Conservation (phyloP, 2,888 invertebrate genomes). For the Bombyx huttoni region DNA sequence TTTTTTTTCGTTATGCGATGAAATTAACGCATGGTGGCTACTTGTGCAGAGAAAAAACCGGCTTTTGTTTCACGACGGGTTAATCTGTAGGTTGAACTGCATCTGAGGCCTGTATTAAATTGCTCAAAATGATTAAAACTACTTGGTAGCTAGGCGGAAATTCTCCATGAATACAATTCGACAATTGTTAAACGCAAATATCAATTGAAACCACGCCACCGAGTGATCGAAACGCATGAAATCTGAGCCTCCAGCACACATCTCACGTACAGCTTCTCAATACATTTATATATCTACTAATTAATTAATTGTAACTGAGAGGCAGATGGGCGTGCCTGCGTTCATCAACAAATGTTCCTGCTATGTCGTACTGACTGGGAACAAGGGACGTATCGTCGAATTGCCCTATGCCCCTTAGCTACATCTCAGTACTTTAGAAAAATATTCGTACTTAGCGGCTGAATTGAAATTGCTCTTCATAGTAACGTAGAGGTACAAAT, state of each 20-base stretch:
- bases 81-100: neutral
- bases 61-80: conserved; percentile 7
- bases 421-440: conserved; percentile 56
- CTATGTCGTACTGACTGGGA: conserved; percentile 11
- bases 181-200: conserved; percentile 62
- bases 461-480: conserved; percentile 57
- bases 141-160: neutral
- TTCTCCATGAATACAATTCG: conserved; percentile 30
- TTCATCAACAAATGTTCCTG: conserved; percentile 10
- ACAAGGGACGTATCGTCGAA: conserved; percentile 29
- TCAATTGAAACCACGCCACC: conserved; percentile 70
- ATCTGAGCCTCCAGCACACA: conserved; percentile 69
- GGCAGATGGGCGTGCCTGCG: conserved; percentile 48
- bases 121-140: neutral
- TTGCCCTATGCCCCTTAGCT: conserved; percentile 65
- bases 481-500: conserved; percentile 53
- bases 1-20: conserved; percentile 7
- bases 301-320: conserved; percentile 65
- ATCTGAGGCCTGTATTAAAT: neutral
- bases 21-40: conserved; percentile 40
- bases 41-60: conserved; percentile 6
- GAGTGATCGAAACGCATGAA: conserved; percentile 71
- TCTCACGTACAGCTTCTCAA: conserved; percentile 70
- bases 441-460: conserved; percentile 64
- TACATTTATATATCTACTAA: conserved; percentile 50